Conservation (phyloP, 2,888 invertebrate genomes). For the Harpalus rubripes region DNA sequence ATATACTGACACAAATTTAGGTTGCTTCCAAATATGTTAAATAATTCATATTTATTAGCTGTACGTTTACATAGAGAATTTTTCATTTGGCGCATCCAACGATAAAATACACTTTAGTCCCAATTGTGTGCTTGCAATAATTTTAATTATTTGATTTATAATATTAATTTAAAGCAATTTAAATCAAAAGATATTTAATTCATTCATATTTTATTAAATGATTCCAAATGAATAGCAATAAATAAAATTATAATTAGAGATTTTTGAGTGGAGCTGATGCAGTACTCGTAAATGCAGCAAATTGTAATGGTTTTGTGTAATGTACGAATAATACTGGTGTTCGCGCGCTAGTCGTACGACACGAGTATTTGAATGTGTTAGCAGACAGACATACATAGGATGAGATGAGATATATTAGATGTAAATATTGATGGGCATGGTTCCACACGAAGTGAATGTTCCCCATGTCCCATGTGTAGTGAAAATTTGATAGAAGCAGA, state of each 20-base stretch:
- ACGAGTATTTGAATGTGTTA: background rate
- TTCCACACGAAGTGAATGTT: constrained; percentile 47
- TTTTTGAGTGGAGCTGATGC: constrained; percentile 21
- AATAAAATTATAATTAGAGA: constrained; percentile 29
- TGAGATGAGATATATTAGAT: constrained; percentile 39
- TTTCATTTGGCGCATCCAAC: constrained; percentile 14
- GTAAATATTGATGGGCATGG: constrained; percentile 49
- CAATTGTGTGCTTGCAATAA: constrained; percentile 42
- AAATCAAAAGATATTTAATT: constrained; percentile 49
- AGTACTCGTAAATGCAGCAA: background rate
- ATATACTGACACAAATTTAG: constrained; percentile 32
- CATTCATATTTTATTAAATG: constrained; percentile 50
- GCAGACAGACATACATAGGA: background rate
- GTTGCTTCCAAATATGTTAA: constrained; percentile 23
- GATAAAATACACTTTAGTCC: constrained; percentile 52
- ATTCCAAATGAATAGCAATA: constrained; percentile 36
- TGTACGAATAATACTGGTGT: background rate
- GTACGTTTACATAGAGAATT: constrained; percentile 41
- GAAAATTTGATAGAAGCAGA: constrained; percentile 43
- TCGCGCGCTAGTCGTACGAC: too few species aligned
- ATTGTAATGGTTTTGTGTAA: background rate
- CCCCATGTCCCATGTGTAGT: constrained; percentile 26
- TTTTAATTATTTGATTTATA: constrained; percentile 52
- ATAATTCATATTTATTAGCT: constrained; percentile 43
- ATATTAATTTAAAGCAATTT: constrained; percentile 41